Conservation (phyloP, 2,888 invertebrate genomes). For the Macropis europaea region DNA sequence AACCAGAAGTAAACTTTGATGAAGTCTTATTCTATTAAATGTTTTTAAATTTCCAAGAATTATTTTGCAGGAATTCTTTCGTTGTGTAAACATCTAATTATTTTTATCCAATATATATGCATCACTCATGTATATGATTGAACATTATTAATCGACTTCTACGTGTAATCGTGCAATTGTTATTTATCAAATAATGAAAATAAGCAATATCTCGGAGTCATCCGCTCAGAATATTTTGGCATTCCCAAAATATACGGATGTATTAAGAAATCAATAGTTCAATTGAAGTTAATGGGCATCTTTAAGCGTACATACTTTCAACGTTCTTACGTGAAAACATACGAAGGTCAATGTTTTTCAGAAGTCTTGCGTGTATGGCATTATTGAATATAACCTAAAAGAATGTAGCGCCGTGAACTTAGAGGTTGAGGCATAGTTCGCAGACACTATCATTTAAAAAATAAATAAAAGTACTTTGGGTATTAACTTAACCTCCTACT, state of each 20-base stretch:
- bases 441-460: neutral
- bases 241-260: too few species aligned
- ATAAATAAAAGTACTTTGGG: neutral
- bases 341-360: conserved; percentile 34
- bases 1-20: neutral
- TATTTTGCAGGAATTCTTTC: neutral
- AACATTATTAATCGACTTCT: neutral
- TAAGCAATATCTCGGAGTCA: neutral
- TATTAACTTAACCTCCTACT: neutral
- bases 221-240: too few species aligned
- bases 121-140: neutral
- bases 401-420: neutral
- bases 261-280: conserved; percentile 19
- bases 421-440: neutral
- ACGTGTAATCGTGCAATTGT: neutral
- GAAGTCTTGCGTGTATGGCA: conserved; percentile 1
- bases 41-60: neutral
- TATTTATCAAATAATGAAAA: neutral
- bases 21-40: neutral
- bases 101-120: neutral
- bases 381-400: conserved; percentile 36
- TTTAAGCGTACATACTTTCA: neutral
- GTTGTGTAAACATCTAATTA: neutral
- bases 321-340: conserved; percentile 30
- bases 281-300: neutral